Evolutionary conservation across 2,888 invertebrate genomes (phyloP), one percentile per base, ranked within the genome.

Genomic region (Epirrhoe tristata): DNA sequence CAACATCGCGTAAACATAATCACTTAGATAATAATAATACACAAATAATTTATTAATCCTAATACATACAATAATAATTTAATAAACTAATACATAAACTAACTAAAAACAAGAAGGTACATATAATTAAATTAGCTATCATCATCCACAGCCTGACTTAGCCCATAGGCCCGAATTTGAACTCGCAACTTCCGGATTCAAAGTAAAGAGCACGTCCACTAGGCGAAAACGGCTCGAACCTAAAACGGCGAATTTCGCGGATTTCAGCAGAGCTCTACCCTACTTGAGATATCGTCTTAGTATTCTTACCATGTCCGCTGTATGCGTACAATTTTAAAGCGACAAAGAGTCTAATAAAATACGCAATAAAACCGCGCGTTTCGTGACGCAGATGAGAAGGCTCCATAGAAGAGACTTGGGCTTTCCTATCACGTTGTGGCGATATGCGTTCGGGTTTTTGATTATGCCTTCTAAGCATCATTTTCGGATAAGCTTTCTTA

Each of bases 391-490:
- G 70, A 70, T 66, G 65, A 65, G 66, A 66, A 72, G 66, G 67
- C 63, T 54, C 65, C 66, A 39, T 59, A 59, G 48, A 63, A 69
- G 55, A 14, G 58, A 48, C 61, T 74, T 71, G 63, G 65, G 74
- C 58, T 74, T 76, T 74, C 76, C 71, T 69, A 76, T 76, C 76
- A 74, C 76, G 76, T 76, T 64, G 66, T 63, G 60, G 69, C 69
- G 71, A 71, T 73, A 69, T 71, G 69, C 69, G 72, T 64, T 71
- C 59, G 50, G 70, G 65, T 62, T 72, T 73, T 73, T 74, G 73
- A 71, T 66, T 70, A 64, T 68, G 66, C 60, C 65, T 64, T 69
- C 62, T 67, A 63, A 60, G 69, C 63, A 67, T 71, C 65, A 66
- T 56, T 68, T 63, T 55, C 34, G 59, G 64, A 71, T 66, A 66